A percentile compares a stretch with the other conserved stretches of the same genome.
phyloP scores from a whole-genome alignment of 2,888 invertebrate genomes.

The Aleiodes testaceus region DNA sequence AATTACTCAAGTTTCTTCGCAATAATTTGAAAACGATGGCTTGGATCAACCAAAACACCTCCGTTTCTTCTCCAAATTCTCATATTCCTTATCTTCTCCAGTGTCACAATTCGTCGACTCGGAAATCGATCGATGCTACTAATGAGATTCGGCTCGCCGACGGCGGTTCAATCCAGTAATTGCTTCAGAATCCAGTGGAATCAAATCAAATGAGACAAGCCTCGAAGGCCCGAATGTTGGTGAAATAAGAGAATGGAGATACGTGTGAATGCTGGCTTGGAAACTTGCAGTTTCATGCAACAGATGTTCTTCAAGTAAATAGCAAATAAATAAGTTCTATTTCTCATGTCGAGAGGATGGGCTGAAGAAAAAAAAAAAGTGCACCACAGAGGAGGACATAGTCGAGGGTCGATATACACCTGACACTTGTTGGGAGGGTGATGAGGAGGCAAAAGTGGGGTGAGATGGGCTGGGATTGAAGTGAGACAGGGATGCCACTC shows the following conservation, averaged over 20 bases:
- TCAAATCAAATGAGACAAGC: conserved; percentile 44
- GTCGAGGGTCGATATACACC: conserved; percentile 30
- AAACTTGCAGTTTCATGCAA: conserved; percentile 13
- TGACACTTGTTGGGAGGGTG: conserved; percentile 39
- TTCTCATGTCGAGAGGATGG: background rate
- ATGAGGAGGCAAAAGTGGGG: conserved; percentile 29
- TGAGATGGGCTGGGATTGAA: conserved; percentile 16
- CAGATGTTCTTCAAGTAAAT: conserved; percentile 13
- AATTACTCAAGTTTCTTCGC: background rate
- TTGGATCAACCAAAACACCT: conserved; percentile 4
- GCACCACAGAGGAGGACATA: conserved; percentile 10
- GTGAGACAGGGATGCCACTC: conserved; percentile 40
- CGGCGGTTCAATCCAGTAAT: conserved; percentile 51
- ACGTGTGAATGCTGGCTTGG: background rate
- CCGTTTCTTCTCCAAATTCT: background rate
- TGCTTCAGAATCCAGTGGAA: conserved; percentile 53
- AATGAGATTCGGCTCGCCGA: conserved; percentile 55
- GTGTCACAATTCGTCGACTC: conserved; percentile 29
- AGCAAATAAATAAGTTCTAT: conserved; percentile 23
- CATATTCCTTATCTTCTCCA: conserved; percentile 20
- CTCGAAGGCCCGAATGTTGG: background rate
- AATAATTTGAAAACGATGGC: conserved; percentile 6
- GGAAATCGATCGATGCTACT: conserved; percentile 54
- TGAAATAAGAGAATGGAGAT: background rate
- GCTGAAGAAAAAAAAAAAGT: background rate